Percentiles rank a stretch among this genome's conserved stretches.
phyloP scores from a whole-genome alignment of 2,113 vertebrate species.

The Psophia crepitans region DNA sequence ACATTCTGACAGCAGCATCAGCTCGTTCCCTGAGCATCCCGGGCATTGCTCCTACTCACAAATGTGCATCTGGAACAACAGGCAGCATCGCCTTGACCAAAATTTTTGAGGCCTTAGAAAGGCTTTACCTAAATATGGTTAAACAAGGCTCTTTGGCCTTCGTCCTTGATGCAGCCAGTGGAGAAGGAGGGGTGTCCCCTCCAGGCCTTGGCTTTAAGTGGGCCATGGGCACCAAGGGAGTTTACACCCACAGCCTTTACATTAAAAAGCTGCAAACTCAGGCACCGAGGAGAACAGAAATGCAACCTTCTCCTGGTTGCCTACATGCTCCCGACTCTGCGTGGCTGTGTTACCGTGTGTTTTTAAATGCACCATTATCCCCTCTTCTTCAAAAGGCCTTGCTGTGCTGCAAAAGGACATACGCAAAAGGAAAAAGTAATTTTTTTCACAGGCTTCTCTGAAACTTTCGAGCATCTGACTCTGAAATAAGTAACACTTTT shows the following conservation, averaged over 20 bases:
- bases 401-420: not conserved
- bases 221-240: fast-evolving
- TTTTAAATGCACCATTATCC: not conserved
- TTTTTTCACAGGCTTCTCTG: not conserved
- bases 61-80: not conserved
- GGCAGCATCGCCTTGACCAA: not conserved
- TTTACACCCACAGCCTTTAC: not conserved
- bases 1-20: fast-evolving
- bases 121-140: not conserved
- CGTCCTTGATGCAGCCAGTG: not conserved
- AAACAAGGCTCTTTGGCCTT: not conserved
- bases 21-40: not conserved
- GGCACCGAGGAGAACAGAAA: not conserved
- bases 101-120: not conserved
- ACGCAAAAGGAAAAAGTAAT: fast-evolving
- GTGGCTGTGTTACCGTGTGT: fast-evolving
- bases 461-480: not conserved
- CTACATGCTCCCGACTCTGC: not conserved
- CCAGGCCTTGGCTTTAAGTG: not conserved
- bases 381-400: not conserved
- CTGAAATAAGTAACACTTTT: not conserved
- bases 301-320: not conserved
- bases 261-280: not conserved
- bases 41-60: not conserved
- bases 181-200: not conserved